These are phyloP conservation scores for Hirundo rustica DNA, from an alignment of 2,797 vertebrate species.

Conservation along the genomic window DNA sequence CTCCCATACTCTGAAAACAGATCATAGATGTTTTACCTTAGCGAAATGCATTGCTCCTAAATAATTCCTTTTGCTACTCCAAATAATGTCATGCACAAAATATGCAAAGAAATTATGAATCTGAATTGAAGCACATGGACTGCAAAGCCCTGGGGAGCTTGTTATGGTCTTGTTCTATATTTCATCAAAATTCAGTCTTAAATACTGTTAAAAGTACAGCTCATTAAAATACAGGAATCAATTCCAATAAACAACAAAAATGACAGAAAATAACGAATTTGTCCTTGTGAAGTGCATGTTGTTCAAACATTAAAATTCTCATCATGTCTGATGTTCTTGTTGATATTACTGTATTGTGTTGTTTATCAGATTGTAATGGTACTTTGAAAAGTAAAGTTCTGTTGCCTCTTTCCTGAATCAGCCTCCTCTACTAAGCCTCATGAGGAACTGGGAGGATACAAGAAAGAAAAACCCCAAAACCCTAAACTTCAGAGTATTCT, in stretches of 20 bases:
- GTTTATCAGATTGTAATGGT: background rate
- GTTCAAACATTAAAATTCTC: background rate
- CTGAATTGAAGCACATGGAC: background rate
- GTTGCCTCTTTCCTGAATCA: background rate
- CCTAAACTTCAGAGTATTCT: background rate
- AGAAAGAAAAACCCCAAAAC: background rate
- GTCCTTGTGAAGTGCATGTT: background rate
- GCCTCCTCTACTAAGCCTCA: background rate
- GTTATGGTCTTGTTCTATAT: background rate
- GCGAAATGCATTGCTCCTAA: background rate
- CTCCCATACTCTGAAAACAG: background rate
- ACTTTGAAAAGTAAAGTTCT: background rate
- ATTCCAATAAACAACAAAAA: background rate
- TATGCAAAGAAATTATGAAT: background rate
- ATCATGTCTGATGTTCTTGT: background rate
- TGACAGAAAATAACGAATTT: background rate
- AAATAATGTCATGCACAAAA: background rate
- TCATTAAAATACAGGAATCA: background rate
- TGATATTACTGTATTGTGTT: background rate
- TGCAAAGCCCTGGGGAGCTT: background rate
- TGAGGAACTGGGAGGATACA: background rate
- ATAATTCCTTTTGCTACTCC: background rate
- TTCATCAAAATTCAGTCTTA: conserved; percentile 1
- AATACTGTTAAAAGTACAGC: background rate
- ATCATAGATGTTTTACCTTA: background rate